Evolutionary conservation across 2,797 vertebrate genomes (phyloP).

Genomic region (Pyrocephalus nanus): DNA sequence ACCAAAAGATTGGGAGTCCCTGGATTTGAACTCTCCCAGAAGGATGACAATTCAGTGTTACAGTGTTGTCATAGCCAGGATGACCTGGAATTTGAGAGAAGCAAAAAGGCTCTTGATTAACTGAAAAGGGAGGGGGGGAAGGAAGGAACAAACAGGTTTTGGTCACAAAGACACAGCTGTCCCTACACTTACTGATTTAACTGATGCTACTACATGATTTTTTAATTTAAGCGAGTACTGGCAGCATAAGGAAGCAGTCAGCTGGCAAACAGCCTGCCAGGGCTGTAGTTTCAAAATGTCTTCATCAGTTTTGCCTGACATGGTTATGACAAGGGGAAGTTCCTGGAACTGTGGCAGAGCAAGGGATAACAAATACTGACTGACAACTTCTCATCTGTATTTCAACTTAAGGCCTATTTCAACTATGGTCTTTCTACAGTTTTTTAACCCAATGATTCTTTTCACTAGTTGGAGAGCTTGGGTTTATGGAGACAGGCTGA

Average conservation of each 20-base stretch:
- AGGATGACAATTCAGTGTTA: neutral
- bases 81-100: neutral
- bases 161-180: neutral
- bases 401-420: neutral
- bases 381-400: neutral
- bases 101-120: neutral
- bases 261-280: neutral
- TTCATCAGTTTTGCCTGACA: neutral
- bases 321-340: neutral
- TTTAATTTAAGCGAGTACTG: neutral
- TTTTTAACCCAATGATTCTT: neutral
- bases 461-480: neutral
- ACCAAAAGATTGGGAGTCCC: accelerated
- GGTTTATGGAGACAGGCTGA: neutral
- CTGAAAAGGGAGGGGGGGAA: neutral
- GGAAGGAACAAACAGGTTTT: neutral
- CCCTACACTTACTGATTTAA: neutral
- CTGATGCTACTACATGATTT: neutral
- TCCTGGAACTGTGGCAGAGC: neutral
- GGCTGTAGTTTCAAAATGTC: neutral
- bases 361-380: neutral
- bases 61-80: accelerated
- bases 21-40: neutral
- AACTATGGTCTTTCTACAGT: neutral
- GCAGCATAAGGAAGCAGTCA: neutral